These are phyloP conservation scores for Calycopis cecrops DNA, from an alignment of 1,140 invertebrate genomes.

Conservation along the genomic window DNA sequence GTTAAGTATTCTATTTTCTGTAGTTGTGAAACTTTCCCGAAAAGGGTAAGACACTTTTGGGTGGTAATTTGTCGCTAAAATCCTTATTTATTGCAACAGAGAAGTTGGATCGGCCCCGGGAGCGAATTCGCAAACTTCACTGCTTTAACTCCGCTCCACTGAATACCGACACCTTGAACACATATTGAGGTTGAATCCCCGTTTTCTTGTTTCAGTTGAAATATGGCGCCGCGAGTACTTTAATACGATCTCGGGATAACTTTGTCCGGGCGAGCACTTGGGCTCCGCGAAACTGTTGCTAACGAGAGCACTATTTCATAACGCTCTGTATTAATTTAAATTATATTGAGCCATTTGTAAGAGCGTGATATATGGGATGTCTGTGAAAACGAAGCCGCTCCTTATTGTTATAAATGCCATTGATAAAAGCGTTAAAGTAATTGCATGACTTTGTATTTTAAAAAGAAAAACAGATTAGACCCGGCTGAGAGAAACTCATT, in stretches of 20 bases:
- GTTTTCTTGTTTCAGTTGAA: conserved; percentile 62
- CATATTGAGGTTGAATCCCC: conserved; percentile 69
- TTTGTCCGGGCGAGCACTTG: conserved; percentile 24
- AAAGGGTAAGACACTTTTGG: conserved; percentile 54
- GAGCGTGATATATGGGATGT: no score
- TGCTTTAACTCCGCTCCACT: conserved; percentile 64
- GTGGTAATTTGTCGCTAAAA: conserved; percentile 71
- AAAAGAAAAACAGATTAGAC: no score
- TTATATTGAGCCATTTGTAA: no score
- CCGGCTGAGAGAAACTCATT: no score
- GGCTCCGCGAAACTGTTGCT: conserved; percentile 9
- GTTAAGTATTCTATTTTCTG: conserved; percentile 37
- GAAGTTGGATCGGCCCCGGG: conserved; percentile 65
- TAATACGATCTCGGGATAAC: conserved; percentile 48
- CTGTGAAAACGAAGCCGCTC: no score
- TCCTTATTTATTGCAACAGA: conserved; percentile 70
- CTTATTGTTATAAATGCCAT: no score
- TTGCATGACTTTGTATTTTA: no score
- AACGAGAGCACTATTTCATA: conserved; percentile 17
- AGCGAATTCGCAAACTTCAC: conserved; percentile 60
- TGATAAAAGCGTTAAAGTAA: no score
- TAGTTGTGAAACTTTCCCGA: conserved; percentile 50
- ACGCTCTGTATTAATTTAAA: background rate
- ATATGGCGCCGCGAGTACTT: conserved; percentile 52
- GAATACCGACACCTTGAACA: conserved; percentile 61